Evolutionary conservation across 2,888 invertebrate genomes (phyloP), one percentile per base, ranked within the genome.

Genomic region (Arrhopalites spinosus): DNA sequence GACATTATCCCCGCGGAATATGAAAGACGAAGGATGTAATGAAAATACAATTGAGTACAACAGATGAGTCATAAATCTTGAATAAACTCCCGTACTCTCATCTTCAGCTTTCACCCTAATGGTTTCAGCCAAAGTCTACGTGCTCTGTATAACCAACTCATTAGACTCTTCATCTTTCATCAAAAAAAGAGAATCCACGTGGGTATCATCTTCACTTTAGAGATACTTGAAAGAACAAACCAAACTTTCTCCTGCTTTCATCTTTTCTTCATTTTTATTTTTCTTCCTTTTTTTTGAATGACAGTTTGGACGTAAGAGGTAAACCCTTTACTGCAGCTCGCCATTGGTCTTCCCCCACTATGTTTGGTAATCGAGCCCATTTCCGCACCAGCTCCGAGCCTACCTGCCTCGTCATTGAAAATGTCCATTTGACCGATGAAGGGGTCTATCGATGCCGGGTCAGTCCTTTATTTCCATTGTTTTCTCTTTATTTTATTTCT

Each of bases 341-440:
- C 73, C 94, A 94, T 87, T 92, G 92, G 91, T 94, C 94, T 56
- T 92, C 92, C 75, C 91, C 92, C 76, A 91, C 92, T 86, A 92
- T 93, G 84, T 94, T 95, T 86, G 94, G 93, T 45, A 91, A 92
- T 78, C 90, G 95, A 83, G 94, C 95, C 80, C 92, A 92, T 88
- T 94, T 95, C 88, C 89, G 90, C 84, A 90, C 93, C 74, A 88
- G 91, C 76, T 91, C 92, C 73, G 89, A 92, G 82, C 93, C 94
- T 80, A 93, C 94, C 78, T 90, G 92, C 80, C 89, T 95, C 84
- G 91, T 92, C 53, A 89, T 95, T 77, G 93, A 92, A 84, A 93
- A 94, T 88, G 92, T 95, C 84, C 91, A 93, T 87, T 89, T 94
- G 66, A 91, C 91, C 84, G 95, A 95, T 86, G 94, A 95, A 86